These are phyloP conservation scores for Tamandua tetradactyla DNA, from an alignment of 2,797 vertebrate genomes.

Conservation along the genomic window DNA sequence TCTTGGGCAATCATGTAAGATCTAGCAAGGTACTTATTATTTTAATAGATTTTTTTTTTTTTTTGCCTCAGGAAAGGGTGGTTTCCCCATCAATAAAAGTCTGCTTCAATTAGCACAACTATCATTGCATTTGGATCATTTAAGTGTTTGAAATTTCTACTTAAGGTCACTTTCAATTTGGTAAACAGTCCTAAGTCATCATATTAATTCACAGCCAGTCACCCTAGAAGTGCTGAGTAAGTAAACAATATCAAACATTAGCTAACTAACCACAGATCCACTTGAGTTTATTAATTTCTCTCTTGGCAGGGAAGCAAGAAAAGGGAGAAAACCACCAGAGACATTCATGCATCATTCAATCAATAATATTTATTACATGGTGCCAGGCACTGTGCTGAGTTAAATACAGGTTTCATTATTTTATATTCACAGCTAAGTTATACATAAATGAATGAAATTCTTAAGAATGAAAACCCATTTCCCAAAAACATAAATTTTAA, in stretches of 20 bases:
- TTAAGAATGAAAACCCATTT: neutral
- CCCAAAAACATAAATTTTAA: neutral
- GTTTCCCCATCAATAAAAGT: constrained; percentile 21
- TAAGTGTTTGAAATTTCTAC: constrained; percentile 58
- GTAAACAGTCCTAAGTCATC: constrained; percentile 66
- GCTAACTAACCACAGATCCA: constrained; percentile 57
- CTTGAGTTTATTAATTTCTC: constrained; percentile 56
- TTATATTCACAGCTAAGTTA: neutral
- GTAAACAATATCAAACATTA: constrained; percentile 46
- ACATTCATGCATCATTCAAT: constrained; percentile 42
- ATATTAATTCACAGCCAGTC: constrained; percentile 60
- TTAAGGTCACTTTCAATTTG: constrained; percentile 75
- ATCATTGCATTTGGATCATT: constrained; percentile 38
- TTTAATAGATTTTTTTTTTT: constrained; percentile 51
- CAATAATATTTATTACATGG: constrained; percentile 25
- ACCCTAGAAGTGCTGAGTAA: constrained; percentile 68
- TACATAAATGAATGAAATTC: neutral
- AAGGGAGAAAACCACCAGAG: constrained; percentile 23
- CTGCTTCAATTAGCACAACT: constrained; percentile 50
- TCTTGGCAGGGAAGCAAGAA: constrained; percentile 47
- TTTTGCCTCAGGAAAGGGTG: constrained; percentile 63
- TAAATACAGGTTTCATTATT: neutral
- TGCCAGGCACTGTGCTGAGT: constrained; percentile 11
- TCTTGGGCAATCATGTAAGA: neutral
- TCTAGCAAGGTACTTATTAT: neutral